Percentiles rank a stretch among this genome's conserved stretches.
Conservation (phyloP, 2,113 vertebrate species). For the Bos taurus region DNA sequence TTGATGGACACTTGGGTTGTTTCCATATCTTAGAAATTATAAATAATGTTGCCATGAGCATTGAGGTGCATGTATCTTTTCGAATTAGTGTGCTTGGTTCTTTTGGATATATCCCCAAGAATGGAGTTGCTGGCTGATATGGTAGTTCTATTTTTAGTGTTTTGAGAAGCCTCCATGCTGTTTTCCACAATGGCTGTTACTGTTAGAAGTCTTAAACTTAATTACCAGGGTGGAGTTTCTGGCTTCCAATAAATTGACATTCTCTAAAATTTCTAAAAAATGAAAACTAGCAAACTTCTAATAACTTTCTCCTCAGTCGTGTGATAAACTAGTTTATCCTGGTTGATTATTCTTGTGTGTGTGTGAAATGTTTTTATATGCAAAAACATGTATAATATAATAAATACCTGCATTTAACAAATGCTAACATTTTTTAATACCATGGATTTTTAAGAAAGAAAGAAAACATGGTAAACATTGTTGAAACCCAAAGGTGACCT, state of each 20-base stretch:
- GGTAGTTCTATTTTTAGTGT: background rate
- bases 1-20: background rate
- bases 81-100: background rate
- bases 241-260: background rate
- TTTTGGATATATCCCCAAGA: background rate
- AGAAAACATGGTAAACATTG: background rate
- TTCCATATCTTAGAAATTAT: background rate
- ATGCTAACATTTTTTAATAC: background rate
- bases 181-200: background rate
- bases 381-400: background rate
- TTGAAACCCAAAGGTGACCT: background rate
- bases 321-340: background rate
- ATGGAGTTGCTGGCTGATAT: background rate
- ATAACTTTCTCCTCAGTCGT: background rate
- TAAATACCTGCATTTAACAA: background rate
- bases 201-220: background rate
- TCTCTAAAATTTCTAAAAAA: background rate
- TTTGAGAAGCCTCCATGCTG: background rate
- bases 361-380: background rate
- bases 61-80: background rate
- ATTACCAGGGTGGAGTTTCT: background rate
- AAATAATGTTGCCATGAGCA: background rate
- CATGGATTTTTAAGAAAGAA: background rate
- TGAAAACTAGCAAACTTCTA: background rate
- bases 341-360: constrained; percentile 12